Evolutionary conservation across 2,888 invertebrate genomes (phyloP), one percentile per base, ranked within the genome.

Genomic region (Orgyia antiqua): DNA sequence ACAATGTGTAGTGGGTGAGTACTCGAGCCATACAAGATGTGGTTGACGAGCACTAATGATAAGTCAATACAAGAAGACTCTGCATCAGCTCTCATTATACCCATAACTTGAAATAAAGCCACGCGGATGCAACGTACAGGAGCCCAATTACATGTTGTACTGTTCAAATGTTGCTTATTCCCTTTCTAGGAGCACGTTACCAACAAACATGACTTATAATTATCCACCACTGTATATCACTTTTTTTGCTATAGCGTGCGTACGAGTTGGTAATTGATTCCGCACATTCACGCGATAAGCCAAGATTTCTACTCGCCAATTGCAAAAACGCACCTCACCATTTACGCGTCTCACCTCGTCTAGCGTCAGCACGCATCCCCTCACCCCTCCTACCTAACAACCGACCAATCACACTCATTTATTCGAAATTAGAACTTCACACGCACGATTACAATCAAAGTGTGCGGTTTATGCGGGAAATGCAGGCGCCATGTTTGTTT

Each of bases 381-480:
- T 8, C 55, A 45, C 58, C 58, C 67, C 61, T 46, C 55, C 52
- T 42, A 37, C 50, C 31, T 45, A 42, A 39, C 48, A 36, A 45
- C 36, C 46, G 41, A 51, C 78, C 80, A 79, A 79, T 80, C 76
- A 71, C 65, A 63, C 62, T 63, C 59, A 69, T 67, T 65, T 68
- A 65, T 67, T 68, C 51, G 62, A 75, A 73, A 74, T 77, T 71
- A 70, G 64, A 73, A 69, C 65, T 68, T 66, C 62, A 64, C 66
- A 61, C 66, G 62, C 58, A 55, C 58, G 54, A 59, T 64, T 55
- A 63, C 62, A 61, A 70, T 62, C 59, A 54, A 52, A 54, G 41
- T 53, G 41, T 52, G 53, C 44, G 51, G 57, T 61, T 61, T 53
- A 39, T 57, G 60, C 65, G 61, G 62, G 57, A 61, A 65, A 55